Conservation (phyloP, 2,888 invertebrate species). For the Lasioglossum oenotherae region DNA sequence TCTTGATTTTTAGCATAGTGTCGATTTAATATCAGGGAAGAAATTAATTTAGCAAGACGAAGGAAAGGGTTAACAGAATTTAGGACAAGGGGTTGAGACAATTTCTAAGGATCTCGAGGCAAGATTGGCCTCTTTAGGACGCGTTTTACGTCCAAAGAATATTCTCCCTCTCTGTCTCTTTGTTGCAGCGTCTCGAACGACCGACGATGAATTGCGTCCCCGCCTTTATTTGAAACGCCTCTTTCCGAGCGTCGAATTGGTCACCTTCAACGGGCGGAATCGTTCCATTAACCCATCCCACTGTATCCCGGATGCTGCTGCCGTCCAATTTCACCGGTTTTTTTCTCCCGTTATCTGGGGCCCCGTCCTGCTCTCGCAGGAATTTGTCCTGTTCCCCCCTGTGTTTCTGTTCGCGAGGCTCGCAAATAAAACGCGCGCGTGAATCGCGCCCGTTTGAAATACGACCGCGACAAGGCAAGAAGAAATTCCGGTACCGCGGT, state of each 20-base stretch:
- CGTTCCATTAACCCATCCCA: constrained; percentile 10
- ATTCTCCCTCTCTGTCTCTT: not conserved
- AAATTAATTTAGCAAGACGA: not conserved
- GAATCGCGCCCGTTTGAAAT: constrained; percentile 48
- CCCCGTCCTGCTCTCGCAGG: not conserved
- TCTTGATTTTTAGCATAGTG: too few relatives aligned
- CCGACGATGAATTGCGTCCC: not conserved
- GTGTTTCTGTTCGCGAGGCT: not conserved
- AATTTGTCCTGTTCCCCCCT: constrained; percentile 6
- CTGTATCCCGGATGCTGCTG: not conserved
- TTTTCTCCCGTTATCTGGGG: not conserved
- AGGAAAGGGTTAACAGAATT: not conserved
- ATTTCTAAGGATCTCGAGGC: not conserved
- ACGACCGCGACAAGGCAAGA: constrained; percentile 21
- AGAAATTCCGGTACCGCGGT: constrained; percentile 36
- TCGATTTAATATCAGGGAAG: not conserved
- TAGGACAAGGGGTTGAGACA: not conserved
- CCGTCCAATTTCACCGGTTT: constrained; percentile 6
- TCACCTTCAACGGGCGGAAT: not conserved
- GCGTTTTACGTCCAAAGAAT: constrained; percentile 6
- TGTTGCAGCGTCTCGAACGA: not conserved
- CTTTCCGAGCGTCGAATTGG: constrained; percentile 11
- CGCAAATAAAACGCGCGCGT: constrained; percentile 35
- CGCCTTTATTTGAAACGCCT: constrained; percentile 3
- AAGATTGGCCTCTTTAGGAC: not conserved